Conservation (phyloP, 1,140 invertebrate genomes). For the Colletes gigas region DNA sequence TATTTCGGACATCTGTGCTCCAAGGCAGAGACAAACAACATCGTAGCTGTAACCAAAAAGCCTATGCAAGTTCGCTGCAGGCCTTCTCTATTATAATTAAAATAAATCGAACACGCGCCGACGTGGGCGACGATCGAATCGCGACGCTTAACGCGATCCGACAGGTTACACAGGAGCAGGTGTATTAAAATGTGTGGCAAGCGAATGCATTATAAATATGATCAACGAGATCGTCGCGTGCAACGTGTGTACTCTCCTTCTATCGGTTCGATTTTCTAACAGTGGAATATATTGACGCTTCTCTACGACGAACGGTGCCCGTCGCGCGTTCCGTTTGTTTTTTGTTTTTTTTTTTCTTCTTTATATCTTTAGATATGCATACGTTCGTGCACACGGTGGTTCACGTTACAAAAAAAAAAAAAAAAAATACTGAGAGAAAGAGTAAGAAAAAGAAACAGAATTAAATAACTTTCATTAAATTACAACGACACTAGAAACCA, state of each 20-base stretch:
- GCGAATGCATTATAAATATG: slow-evolving; percentile 54
- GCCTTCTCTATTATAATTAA: not conserved
- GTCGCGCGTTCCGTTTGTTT: not conserved
- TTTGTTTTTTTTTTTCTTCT: not conserved
- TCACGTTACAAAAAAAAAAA: not conserved
- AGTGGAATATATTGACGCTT: slow-evolving; percentile 15
- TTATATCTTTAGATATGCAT: not conserved
- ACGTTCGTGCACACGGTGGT: not conserved
- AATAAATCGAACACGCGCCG: not conserved
- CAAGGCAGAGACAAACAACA: slow-evolving; percentile 39
- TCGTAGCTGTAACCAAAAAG: slow-evolving; percentile 9
- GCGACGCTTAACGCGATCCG: not conserved
- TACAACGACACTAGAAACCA: slow-evolving; percentile 52
- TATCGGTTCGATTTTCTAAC: not conserved
- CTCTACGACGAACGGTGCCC: not conserved
- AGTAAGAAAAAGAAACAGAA: slow-evolving; percentile 30
- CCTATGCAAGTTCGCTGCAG: not conserved
- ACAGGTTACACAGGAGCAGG: slow-evolving; percentile 18
- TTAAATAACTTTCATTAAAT: slow-evolving; percentile 60
- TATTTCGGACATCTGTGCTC: slow-evolving; percentile 50
- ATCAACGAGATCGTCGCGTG: slow-evolving; percentile 17
- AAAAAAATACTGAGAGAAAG: slow-evolving; percentile 43
- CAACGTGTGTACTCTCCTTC: not conserved
- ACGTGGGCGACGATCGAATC: not conserved
- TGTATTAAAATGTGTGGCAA: slow-evolving; percentile 51